Evolutionary conservation across 2,113 vertebrate species (phyloP).

Genomic region (Myrmophylax atrothorax): DNA sequence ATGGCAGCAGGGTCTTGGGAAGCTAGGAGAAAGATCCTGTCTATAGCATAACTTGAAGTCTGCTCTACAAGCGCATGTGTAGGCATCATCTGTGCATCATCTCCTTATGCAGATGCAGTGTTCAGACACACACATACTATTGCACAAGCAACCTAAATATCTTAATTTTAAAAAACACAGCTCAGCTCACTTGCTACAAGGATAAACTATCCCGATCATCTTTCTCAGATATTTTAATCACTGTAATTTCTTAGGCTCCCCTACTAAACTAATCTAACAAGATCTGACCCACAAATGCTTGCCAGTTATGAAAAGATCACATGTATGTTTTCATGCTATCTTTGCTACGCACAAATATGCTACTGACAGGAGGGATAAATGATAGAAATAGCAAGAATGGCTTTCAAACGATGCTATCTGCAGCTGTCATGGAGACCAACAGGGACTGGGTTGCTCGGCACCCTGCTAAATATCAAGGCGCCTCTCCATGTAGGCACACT

Average conservation of each 20-base stretch:
- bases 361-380: neutral
- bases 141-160: neutral
- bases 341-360: neutral
- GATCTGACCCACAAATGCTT: neutral
- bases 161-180: neutral
- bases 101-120: neutral
- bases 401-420: constrained; percentile 5
- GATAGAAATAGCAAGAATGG: neutral
- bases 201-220: neutral
- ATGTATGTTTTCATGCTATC: neutral
- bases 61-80: neutral
- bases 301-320: neutral
- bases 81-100: neutral
- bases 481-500: neutral
- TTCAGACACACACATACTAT: neutral
- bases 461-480: neutral
- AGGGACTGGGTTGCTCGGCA: neutral
- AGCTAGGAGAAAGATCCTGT: neutral
- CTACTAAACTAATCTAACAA: neutral
- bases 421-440: constrained; percentile 39
- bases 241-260: neutral
- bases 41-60: neutral
- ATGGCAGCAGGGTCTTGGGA: neutral
- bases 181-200: neutral
- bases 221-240: neutral